Conservation (phyloP, 2,797 vertebrate genomes). For the Allobates femoralis region DNA sequence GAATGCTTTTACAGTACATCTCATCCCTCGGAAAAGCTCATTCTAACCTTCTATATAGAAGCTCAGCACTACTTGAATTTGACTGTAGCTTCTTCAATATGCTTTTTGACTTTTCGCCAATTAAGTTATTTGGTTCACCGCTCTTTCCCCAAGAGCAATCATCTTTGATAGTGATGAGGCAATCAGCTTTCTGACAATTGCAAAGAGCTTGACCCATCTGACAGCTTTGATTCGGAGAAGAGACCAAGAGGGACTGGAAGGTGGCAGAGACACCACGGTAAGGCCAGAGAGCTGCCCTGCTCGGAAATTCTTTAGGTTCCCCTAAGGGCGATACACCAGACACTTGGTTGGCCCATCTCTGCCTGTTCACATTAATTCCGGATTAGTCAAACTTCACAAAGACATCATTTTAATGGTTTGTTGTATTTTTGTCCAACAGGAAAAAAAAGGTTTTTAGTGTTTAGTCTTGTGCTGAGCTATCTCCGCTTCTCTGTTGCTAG, state of each 20-base stretch:
- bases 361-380: slow-evolving; percentile 64
- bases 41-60: not conserved
- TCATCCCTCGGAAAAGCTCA: not conserved
- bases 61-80: slow-evolving; percentile 2
- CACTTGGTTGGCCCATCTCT: slow-evolving; percentile 28
- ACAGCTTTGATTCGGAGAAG: slow-evolving; percentile 40
- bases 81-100: slow-evolving; percentile 34
- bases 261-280: slow-evolving; percentile 27
- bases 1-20: not conserved
- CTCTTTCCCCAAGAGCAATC: slow-evolving; percentile 13
- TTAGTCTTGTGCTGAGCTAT: slow-evolving; percentile 38
- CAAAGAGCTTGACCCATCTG: slow-evolving; percentile 39
- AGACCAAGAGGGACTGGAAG: slow-evolving; percentile 1
- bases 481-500: not conserved
- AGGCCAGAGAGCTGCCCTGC: not conserved
- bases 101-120: slow-evolving; percentile 61
- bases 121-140: slow-evolving; percentile 60
- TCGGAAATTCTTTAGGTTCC: slow-evolving; percentile 9
- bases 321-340: slow-evolving; percentile 11
- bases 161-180: slow-evolving; percentile 58
- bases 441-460: slow-evolving; percentile 18
- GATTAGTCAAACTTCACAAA: slow-evolving; percentile 50
- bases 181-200: slow-evolving; percentile 15
- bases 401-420: slow-evolving; percentile 18
- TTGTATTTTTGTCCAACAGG: not conserved